Evolutionary conservation across 1,140 invertebrate species (phyloP), one percentile per base, ranked within the genome.

Genomic region (Polypedilum pembai): DNA sequence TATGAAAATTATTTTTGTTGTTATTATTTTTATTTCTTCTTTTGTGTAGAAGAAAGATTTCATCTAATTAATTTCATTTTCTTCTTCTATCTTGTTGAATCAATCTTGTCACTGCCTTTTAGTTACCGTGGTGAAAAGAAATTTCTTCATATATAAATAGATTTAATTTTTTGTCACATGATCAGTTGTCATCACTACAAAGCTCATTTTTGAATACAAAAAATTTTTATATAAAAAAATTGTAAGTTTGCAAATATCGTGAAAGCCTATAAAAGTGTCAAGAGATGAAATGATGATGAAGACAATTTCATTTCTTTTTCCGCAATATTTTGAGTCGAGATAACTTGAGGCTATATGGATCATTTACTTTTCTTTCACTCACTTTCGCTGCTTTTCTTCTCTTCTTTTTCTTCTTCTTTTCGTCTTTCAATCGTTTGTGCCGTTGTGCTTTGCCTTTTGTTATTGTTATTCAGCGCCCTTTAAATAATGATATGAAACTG

Each of bases 291-390:
- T 21, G 17, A 69, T 69, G 65, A 20, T 69, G 65, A 69, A 20
- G 20, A 20, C 65, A 69, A 69, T 20, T 18, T 69, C 65, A 20
- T 21, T 69, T 69, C 65, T 21, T 7, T 69, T 69, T 20, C 20
- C 20, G 3, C 65, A 20, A 69, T 69, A 69, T 69, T 20, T 18
- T 21, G 24, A 33, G 24, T 18, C 2, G 65, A 69, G 65, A 69
- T 69, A 69, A 20, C 65, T 69, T 21, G 65, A 69, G 65, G 65
- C 65, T 69, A 69, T 7, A 69, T 69, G 65, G 65, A 69, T 69
- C 65, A 69, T 69, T 69, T 69, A 69, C 65, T 69, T 69, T 69
- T 10, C 8, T 69, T 20, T 21, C 20, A 17, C 15, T 20, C 18
- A 66, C 18, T 18, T 66, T 66, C n/a, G n/a, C 18, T 66, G 63